Base-by-base conservation (phyloP, 53 echinoderm and acorn worm genomes). In the Zoroaster sp. region DNA sequence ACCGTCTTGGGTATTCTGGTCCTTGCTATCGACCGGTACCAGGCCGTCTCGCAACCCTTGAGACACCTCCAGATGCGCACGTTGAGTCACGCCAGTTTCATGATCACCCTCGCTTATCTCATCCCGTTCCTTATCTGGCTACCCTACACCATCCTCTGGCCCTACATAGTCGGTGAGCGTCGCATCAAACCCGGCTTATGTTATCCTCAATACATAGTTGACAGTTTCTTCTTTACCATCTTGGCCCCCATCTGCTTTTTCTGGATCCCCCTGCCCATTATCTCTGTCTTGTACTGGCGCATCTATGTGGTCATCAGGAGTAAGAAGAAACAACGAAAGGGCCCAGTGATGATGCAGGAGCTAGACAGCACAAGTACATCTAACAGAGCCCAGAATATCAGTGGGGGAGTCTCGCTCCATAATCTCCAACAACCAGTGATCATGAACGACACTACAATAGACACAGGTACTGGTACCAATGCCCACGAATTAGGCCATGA, bases 261-360 rank as follows among this genome's bases (percentile, higher is more conserved):
- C 82, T 93, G 93, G 93, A 90, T 93, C 49, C 93, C 93, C 37
- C 72, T 90, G 14, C 18, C 47, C 5, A 23, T 87, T 35, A 87
- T 71, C 3, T 47, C 89, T 0, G 66, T 90, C 38, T 45, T 93
- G 21, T 89, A 93, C 73, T 43, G 66, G 66, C 87, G 80, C 39
- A 87, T 93, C 43, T 90, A 74, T 17, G 28, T 18, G 21, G 82
- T 93, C 75, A 90, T 93, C 32, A 41, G 47, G 25, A 44, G 81
- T 14, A 33, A 34, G 59, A 54, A 35, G 21, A 80, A 37, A 0
- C 65, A 39, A 18, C 63, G 63, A 10, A 20, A 39, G 23, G 25
- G 80, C 3, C 80, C n/a, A 9, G 59, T 80, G 63, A 63, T 35
- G 63, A 40, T 80, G 40, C 35, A 21, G 36, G 38, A 63, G n/a